Evolutionary conservation across 2,113 vertebrate genomes (phyloP), one percentile per base, ranked within the genome.

Genomic region (Riparia riparia): DNA sequence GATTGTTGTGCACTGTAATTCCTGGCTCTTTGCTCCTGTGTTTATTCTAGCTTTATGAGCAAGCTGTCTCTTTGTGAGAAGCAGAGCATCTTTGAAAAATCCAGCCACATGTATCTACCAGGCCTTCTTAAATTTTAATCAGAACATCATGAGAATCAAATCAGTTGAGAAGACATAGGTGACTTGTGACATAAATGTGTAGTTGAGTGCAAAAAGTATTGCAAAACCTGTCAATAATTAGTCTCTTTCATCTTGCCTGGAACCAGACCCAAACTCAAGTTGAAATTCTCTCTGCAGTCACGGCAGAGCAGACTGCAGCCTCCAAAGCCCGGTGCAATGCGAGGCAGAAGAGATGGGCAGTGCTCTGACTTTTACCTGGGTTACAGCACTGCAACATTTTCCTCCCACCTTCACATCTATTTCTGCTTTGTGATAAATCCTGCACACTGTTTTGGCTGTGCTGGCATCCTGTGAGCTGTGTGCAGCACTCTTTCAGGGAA

Each of bases 41-140:
- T 91, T 92, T 96, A 53, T 93, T 71, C 50, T 74, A 79, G 66
- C 29, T 82, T 82, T 85, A 65, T 31, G n/a, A 49, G 32, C 37
- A 70, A 66, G 32, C 22, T 53, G 28, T 51, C 66, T 61, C 34
- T 68, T 87, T 68, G 69, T 84, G 56, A 78, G 72, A 95, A 80
- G 60, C 32, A 47, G 41, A 44, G 7, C 51, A 69, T 57, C 63
- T 87, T 49, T 61, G 77, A 87, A 94, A 89, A 86, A 29, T 57
- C 57, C 61, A 86, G 66, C 26, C 17, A 12, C 47, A 15, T 65
- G 63, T 82, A 77, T 81, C 31, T 51, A 54, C 71, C 10, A 50
- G 32, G 22, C 3, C 32, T 80, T 76, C 64, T 73, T 72, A 79
- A 58, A 2, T 1, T 84, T 94, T 89, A 82, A 91, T 72, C 32